A percentile compares a stretch with the other conserved stretches of the same genome.
Evolutionary conservation across 2,113 vertebrate genomes (phyloP).

Genomic region (Crypturellus undulatus): DNA sequence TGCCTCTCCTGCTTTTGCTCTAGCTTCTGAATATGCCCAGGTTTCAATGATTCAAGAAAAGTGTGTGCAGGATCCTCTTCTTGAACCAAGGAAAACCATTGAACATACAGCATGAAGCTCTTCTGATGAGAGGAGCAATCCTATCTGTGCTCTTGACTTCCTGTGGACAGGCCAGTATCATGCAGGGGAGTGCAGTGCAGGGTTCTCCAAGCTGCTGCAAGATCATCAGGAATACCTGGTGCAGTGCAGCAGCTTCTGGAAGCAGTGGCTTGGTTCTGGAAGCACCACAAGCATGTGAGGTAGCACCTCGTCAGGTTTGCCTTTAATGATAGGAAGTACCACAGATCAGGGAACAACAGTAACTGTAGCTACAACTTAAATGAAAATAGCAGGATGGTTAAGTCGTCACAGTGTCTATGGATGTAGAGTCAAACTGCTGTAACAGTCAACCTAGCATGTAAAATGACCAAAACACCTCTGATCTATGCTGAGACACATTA

Average conservation of each 20-base stretch:
- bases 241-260: background rate
- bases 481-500: background rate
- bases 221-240: background rate
- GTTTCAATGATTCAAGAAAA: background rate
- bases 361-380: background rate
- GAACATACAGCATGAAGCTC: background rate
- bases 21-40: background rate
- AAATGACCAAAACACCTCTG: background rate
- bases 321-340: background rate
- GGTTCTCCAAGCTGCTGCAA: background rate
- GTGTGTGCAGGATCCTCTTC: background rate
- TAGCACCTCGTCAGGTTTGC: background rate
- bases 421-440: background rate
- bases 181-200: rapidly evolving
- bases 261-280: background rate
- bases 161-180: background rate
- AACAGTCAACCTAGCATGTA: background rate
- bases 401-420: background rate
- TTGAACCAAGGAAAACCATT: background rate
- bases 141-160: background rate
- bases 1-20: background rate
- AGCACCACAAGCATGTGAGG: background rate
- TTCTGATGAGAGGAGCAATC: background rate
- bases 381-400: background rate
- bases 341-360: background rate